Conservation (phyloP, 1,140 invertebrate genomes). For the Nomia melanderi region DNA sequence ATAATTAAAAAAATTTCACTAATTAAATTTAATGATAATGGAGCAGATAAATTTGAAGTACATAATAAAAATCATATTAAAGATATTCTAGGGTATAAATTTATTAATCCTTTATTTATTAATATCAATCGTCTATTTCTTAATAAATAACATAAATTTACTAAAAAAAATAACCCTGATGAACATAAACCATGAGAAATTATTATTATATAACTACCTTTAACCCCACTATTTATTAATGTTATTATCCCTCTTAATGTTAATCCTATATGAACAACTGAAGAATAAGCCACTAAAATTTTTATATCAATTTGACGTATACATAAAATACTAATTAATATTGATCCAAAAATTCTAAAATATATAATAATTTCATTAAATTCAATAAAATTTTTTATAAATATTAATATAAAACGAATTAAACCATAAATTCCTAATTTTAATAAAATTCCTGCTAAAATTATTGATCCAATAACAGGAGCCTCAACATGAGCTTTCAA, state of each 20-base stretch:
- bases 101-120: background rate
- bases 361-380: background rate
- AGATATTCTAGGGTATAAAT: background rate
- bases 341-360: background rate
- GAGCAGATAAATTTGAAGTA: background rate
- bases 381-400: background rate
- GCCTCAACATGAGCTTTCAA: constrained; percentile 88
- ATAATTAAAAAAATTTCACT: background rate
- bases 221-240: background rate
- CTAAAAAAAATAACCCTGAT: background rate
- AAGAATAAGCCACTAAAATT: background rate
- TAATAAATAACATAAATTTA: background rate
- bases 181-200: background rate
- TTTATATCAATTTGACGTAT: background rate
- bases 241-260: background rate
- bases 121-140: background rate
- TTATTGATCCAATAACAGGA: constrained; percentile 85
- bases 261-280: background rate
- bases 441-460: constrained; percentile 86
- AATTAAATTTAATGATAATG: background rate
- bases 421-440: constrained; percentile 85
- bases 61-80: background rate
- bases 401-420: background rate
- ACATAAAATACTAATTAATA: background rate
- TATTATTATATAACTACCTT: background rate